A percentile compares a stretch with the other conserved stretches of the same genome.
These are phyloP conservation scores for Plemyria rubiginata DNA, from an alignment of 2,888 invertebrate species.

Conservation along the genomic window DNA sequence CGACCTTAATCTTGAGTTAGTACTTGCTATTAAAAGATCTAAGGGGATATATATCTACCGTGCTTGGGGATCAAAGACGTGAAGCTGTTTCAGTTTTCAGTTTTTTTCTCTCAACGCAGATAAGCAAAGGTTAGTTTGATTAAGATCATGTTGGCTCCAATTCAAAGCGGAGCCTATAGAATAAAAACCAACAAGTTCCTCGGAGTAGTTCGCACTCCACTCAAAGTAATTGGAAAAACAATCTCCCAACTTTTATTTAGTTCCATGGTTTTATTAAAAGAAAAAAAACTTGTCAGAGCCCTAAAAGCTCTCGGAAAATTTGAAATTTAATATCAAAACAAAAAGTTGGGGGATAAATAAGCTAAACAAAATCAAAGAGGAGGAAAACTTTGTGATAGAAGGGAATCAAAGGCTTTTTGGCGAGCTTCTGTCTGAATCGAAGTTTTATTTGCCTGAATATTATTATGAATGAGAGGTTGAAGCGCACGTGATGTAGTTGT, in stretches of 20 bases:
- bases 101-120: background rate
- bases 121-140: background rate
- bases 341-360: constrained; percentile 37
- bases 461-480: constrained; percentile 1
- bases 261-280: constrained; percentile 19
- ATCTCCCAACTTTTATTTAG: constrained; percentile 24
- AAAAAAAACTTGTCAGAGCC: constrained; percentile 23
- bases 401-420: constrained; percentile 28
- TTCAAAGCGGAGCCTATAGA: background rate
- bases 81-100: too few species aligned
- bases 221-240: constrained; percentile 25
- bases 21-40: too few species aligned
- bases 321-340: constrained; percentile 43
- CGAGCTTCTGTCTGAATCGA: constrained; percentile 19
- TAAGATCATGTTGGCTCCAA: background rate
- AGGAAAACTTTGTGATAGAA: constrained; percentile 27
- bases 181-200: constrained; percentile 4
- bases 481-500: background rate
- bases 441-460: constrained; percentile 24
- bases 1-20: too few species aligned
- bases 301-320: constrained; percentile 30
- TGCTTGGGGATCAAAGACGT: too few species aligned
- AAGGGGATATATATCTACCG: too few species aligned
- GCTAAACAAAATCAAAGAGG: constrained; percentile 41
- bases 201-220: constrained; percentile 14